Percentiles rank a stretch among this genome's conserved stretches.
Evolutionary conservation across 2,797 vertebrate species (phyloP).

Genomic region (Tadarida brasiliensis): DNA sequence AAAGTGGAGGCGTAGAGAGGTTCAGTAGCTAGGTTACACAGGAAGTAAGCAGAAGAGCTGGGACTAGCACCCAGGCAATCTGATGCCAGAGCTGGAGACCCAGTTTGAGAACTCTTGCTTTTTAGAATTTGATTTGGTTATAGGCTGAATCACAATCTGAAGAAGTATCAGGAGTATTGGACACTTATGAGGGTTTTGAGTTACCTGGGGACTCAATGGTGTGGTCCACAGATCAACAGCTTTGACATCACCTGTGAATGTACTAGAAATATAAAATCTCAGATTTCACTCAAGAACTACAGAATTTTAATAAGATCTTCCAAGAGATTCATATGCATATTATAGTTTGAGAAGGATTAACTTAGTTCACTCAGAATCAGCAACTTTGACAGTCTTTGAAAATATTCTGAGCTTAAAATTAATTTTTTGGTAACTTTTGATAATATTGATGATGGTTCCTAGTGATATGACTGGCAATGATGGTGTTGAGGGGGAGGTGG

Average conservation of each 20-base stretch:
- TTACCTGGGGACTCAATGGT: not conserved
- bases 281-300: not conserved
- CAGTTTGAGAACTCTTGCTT: not conserved
- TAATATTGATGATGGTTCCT: not conserved
- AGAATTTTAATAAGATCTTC: conserved; percentile 9
- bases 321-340: not conserved
- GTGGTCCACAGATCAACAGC: not conserved
- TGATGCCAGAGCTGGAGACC: not conserved
- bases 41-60: not conserved
- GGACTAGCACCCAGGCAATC: not conserved
- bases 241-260: not conserved
- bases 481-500: not conserved
- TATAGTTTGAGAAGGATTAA: not conserved
- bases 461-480: not conserved
- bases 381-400: not conserved
- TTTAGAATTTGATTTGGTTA: not conserved
- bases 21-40: not conserved
- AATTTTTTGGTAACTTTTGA: not conserved
- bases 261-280: conserved; percentile 11
- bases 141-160: conserved; percentile 3
- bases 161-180: not conserved
- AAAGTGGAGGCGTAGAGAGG: not conserved
- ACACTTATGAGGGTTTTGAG: not conserved
- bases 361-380: not conserved
- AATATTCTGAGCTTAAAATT: not conserved